Evolutionary conservation across 2,888 invertebrate species (phyloP), one percentile per base, ranked within the genome.

Genomic region (Mystacides longicornis): DNA sequence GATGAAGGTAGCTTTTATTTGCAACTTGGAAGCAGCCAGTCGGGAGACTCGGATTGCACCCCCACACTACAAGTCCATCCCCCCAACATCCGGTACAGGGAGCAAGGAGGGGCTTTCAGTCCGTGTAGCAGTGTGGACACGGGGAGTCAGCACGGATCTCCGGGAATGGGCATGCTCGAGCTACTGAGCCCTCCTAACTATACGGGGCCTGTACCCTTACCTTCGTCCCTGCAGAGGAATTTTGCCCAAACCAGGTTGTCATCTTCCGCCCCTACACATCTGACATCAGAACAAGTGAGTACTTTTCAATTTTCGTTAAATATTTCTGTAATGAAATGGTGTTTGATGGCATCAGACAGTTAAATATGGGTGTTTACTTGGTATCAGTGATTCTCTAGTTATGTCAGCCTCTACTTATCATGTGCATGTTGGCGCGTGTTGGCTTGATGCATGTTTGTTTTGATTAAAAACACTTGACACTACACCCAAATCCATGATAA

Each of bases 251-350:
- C 87, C 23, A 81, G 90, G 56, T 77, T 93, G 2, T 92, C 91
- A 2, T 89, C 91, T 49, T 93, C 93, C 50, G 93, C 93, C 23
- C 92, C 92, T 2, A 89, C 91, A 53, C 89, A 91, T 69, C 81
- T 87, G 62, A 87, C 88, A 23, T 73, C 87, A 64, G 92, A 92
- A 62, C 84, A 82, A 72, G 77, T 77, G 62, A 61, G 45, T 21
- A 3, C 3, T 48, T 7, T 14, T 37, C 16, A 27, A n/a, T n/a
- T n/a, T n/a, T n/a, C n/a, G n/a, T n/a, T n/a, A n/a, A n/a, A n/a
- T n/a, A n/a, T n/a, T n/a, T n/a, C n/a, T n/a, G n/a, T n/a, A n/a
- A n/a, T n/a, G n/a, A n/a, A n/a, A n/a, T n/a, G n/a, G n/a, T n/a
- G n/a, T n/a, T n/a, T n/a, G n/a, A n/a, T n/a, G n/a, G n/a, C n/a